Conservation (phyloP, 2,113 vertebrate species). For the Antidorcas marsupialis region DNA sequence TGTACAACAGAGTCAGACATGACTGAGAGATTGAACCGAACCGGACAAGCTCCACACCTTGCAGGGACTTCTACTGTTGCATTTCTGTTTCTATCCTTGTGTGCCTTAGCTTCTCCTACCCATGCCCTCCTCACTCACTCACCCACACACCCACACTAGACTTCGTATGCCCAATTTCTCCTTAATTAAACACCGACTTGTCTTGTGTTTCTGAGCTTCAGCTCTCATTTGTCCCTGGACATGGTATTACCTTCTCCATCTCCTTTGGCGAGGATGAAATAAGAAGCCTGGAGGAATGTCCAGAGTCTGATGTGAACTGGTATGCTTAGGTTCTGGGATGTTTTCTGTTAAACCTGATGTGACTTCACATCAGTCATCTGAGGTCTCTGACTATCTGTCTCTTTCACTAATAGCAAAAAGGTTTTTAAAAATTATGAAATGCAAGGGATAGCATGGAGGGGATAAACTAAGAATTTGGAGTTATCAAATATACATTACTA, state of each 20-base stretch:
- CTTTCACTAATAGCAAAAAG: background rate
- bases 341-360: background rate
- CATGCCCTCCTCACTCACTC: background rate
- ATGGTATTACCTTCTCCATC: background rate
- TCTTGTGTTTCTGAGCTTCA: background rate
- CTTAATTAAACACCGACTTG: background rate
- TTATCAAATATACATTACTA: background rate
- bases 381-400: background rate
- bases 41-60: background rate
- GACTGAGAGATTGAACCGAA: background rate
- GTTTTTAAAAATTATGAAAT: background rate
- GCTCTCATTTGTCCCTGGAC: background rate
- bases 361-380: background rate
- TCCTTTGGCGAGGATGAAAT: background rate
- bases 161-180: background rate
- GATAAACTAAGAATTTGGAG: background rate
- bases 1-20: background rate
- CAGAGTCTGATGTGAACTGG: background rate
- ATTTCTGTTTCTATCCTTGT: background rate
- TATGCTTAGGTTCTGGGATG: background rate
- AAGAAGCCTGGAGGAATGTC: background rate
- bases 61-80: background rate
- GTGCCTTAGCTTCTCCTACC: background rate
- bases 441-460: background rate
- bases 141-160: background rate